Conservation (phyloP, 35 echinoderm and acorn worm genomes). For the Holothuria glaberrima region DNA sequence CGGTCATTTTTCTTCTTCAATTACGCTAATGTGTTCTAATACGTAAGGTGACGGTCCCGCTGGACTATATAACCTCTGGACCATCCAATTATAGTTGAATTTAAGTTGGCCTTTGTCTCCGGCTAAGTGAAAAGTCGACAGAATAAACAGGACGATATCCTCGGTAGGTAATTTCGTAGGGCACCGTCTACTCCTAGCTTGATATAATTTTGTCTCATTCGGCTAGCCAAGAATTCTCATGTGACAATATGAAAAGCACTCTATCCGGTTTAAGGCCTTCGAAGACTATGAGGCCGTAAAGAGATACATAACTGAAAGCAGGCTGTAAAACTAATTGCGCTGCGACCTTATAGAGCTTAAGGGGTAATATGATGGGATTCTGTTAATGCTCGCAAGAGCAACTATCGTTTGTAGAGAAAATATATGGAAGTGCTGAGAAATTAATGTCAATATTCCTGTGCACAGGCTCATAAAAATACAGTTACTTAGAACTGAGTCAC, state of each 20-base stretch:
- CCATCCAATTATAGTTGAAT: conserved; percentile 25
- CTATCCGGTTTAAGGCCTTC: conserved; percentile 5
- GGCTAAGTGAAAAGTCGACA: conserved; percentile 3
- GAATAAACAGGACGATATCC: not conserved
- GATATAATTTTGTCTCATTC: not conserved
- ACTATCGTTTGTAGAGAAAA: not conserved
- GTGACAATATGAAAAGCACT: not conserved
- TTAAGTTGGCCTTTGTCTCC: not conserved
- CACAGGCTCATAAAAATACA: too few relatives aligned
- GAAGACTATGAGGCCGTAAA: not conserved
- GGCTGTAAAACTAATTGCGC: conserved; percentile 28
- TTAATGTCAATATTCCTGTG: too few relatives aligned
- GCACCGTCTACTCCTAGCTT: not conserved
- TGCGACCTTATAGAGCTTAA: not conserved
- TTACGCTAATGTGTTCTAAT: conserved; percentile 16
- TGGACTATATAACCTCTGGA: conserved; percentile 19
- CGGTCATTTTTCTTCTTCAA: conserved; percentile 8
- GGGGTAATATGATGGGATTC: conserved; percentile 21
- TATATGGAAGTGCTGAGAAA: not conserved
- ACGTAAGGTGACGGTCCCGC: not conserved
- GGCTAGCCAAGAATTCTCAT: conserved; percentile 34
- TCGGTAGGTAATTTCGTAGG: not conserved
- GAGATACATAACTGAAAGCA: conserved; percentile 9
- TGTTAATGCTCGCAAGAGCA: conserved; percentile 11
- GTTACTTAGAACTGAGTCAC: too few relatives aligned